These are phyloP conservation scores for Sclerurus mexicanus DNA, from an alignment of 2,113 vertebrate genomes.

Conservation along the genomic window DNA sequence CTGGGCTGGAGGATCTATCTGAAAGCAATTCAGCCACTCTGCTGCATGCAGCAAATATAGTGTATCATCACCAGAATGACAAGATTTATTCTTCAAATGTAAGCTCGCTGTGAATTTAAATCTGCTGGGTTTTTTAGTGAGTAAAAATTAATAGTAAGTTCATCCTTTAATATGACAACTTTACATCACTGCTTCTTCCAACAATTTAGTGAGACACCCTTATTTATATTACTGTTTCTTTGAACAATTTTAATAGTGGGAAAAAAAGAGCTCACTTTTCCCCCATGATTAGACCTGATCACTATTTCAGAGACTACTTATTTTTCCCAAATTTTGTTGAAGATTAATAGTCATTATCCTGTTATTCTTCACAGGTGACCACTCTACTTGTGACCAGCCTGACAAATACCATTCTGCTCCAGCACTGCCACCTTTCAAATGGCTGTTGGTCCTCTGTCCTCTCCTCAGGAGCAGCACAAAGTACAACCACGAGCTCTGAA, in stretches of 20 bases:
- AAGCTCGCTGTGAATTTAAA: background rate
- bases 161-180: background rate
- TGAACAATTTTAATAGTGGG: background rate
- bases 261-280: background rate
- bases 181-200: background rate
- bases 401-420: background rate
- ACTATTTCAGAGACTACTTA: background rate
- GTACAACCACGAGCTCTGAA: background rate
- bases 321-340: background rate
- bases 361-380: background rate
- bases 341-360: background rate
- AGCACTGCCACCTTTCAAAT: background rate
- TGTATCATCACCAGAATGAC: background rate
- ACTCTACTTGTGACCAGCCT: background rate
- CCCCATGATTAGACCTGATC: background rate
- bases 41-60: background rate
- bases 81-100: background rate
- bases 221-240: background rate
- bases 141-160: background rate
- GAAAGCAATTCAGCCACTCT: background rate
- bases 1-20: background rate
- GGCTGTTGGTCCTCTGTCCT: background rate
- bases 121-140: background rate
- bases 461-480: background rate
- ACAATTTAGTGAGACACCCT: background rate